phyloP scores from a whole-genome alignment of 1,140 invertebrate genomes.

The Hypsibius dujardini region DNA sequence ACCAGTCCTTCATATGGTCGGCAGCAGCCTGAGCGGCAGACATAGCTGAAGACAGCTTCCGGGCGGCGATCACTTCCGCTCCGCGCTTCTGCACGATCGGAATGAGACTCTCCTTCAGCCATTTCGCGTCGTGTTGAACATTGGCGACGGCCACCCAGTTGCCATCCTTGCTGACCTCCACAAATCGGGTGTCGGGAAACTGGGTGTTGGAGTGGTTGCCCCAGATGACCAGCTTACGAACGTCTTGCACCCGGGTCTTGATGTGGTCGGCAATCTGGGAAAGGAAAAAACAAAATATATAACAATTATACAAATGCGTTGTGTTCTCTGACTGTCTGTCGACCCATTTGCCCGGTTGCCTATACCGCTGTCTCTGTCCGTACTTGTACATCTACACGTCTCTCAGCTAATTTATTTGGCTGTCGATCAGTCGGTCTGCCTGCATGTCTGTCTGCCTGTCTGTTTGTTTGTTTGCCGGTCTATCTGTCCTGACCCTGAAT shows the following conservation, averaged over 20 bases:
- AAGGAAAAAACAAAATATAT: slow-evolving; percentile 17
- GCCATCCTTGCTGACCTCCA: slow-evolving; percentile 33
- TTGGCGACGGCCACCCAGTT: not conserved
- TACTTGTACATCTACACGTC: too few relatives aligned
- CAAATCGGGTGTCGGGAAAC: slow-evolving; percentile 84
- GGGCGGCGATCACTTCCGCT: slow-evolving; percentile 84
- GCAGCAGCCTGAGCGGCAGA: slow-evolving; percentile 89
- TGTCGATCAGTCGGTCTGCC: too few relatives aligned
- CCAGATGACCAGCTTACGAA: slow-evolving; percentile 92
- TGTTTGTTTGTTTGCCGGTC: too few relatives aligned
- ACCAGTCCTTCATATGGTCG: slow-evolving; percentile 94
- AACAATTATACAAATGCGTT: not conserved
- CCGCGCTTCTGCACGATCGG: slow-evolving; percentile 88
- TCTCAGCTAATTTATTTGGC: too few relatives aligned
- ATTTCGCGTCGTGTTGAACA: slow-evolving; percentile 13
- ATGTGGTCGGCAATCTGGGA: slow-evolving; percentile 36
- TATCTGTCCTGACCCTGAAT: too few relatives aligned
- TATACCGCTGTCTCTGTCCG: not conserved
- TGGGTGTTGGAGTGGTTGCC: slow-evolving; percentile 98
- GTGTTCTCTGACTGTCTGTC: not conserved
- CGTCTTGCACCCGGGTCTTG: slow-evolving; percentile 46
- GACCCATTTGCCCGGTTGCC: not conserved
- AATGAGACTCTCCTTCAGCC: slow-evolving; percentile 18
- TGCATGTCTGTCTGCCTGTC: too few relatives aligned
- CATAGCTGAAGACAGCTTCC: slow-evolving; percentile 97